phyloP scores from a whole-genome alignment of 2,797 vertebrate species.

The Neosilurus mollespiculum region DNA sequence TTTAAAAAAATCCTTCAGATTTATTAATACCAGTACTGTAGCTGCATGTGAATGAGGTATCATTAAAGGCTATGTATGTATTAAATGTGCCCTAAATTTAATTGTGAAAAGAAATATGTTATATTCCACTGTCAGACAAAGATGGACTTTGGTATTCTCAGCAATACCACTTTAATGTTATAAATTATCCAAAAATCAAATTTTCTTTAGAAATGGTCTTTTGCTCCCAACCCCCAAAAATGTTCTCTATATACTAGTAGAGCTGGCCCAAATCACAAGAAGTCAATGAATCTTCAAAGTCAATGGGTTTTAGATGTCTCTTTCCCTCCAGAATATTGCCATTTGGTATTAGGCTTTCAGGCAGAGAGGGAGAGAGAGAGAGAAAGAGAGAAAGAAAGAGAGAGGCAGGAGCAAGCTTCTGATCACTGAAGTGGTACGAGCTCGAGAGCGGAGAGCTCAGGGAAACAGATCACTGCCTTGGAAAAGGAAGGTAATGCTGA shows the following conservation, averaged over 20 bases:
- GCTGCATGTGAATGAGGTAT: constrained; percentile 17
- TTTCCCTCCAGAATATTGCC: constrained; percentile 45
- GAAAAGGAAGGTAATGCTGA: constrained; percentile 60
- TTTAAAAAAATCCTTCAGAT: constrained; percentile 13
- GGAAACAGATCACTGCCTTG: constrained; percentile 63
- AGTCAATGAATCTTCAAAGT: constrained; percentile 45
- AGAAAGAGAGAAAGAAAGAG: constrained; percentile 19
- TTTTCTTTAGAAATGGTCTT: constrained; percentile 16
- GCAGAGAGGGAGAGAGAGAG: constrained; percentile 34
- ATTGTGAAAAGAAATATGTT: background rate
- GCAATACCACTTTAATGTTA: background rate
- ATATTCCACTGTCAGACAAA: background rate
- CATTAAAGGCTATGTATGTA: background rate
- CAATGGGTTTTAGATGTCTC: constrained; percentile 45
- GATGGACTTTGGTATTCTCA: background rate
- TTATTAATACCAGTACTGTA: background rate
- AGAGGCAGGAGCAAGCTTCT: constrained; percentile 49
- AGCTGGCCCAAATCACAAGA: constrained; percentile 38
- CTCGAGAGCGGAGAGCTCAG: constrained; percentile 58
- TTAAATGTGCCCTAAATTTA: constrained; percentile 15
- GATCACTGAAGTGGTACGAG: constrained; percentile 64
- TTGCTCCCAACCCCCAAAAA: constrained; percentile 9
- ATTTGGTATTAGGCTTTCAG: constrained; percentile 42
- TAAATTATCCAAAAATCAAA: constrained; percentile 17
- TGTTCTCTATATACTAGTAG: background rate